A percentile compares a stretch with the other conserved stretches of the same genome.
Conservation (phyloP, 2,888 invertebrate species). For the Coenonympha arcania region DNA sequence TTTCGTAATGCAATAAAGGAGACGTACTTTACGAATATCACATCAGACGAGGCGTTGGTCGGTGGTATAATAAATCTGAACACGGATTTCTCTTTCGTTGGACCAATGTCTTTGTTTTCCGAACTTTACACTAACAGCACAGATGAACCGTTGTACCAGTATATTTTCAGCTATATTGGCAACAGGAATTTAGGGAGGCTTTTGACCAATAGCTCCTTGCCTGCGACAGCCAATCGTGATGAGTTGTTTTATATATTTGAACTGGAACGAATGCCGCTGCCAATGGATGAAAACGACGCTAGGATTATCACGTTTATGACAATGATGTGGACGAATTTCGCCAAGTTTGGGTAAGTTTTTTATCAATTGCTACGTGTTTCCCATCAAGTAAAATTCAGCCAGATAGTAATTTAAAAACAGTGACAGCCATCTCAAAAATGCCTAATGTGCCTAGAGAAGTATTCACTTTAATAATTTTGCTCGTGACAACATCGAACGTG, state of each 20-base stretch:
- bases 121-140: constrained; percentile 53
- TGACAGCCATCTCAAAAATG: too few species aligned
- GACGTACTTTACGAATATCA: constrained; percentile 53
- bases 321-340: constrained; percentile 69
- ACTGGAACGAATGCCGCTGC: constrained; percentile 52
- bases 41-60: constrained; percentile 50
- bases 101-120: constrained; percentile 55
- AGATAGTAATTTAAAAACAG: too few species aligned
- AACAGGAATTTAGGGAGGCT: constrained; percentile 59
- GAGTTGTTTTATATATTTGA: constrained; percentile 63
- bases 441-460: too few species aligned
- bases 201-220: constrained; percentile 55
- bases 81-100: constrained; percentile 58
- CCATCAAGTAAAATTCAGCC: too few species aligned
- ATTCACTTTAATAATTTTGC: too few species aligned
- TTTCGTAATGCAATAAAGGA: constrained; percentile 47
- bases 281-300: constrained; percentile 61
- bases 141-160: constrained; percentile 45
- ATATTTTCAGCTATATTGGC: constrained; percentile 58
- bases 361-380: background rate
- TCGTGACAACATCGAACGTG: too few species aligned
- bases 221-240: constrained; percentile 55
- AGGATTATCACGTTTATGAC: constrained; percentile 64
- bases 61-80: constrained; percentile 62
- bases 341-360: constrained; percentile 58